These are phyloP conservation scores for Sipha maydis DNA, from an alignment of 2,888 invertebrate genomes.

Conservation along the genomic window DNA sequence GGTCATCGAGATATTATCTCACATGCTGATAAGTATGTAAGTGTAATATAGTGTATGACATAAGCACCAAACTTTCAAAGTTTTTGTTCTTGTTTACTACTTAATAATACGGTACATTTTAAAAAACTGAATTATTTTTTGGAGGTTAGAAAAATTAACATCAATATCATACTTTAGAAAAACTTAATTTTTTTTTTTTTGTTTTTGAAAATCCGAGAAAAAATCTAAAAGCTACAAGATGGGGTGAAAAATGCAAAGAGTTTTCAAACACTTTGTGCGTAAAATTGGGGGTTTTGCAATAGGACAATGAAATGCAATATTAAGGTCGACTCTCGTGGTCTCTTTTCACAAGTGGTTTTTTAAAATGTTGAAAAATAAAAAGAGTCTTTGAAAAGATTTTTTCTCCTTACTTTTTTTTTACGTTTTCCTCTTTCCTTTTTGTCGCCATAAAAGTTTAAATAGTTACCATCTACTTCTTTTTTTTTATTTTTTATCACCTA, in stretches of 20 bases:
- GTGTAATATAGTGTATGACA: not conserved
- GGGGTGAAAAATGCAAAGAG: conserved; percentile 41
- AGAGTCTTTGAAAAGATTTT: conserved; percentile 47
- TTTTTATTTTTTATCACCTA: not conserved
- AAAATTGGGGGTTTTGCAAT: conserved; percentile 43
- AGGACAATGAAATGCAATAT: conserved; percentile 57
- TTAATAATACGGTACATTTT: not conserved
- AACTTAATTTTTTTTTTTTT: conserved; percentile 7
- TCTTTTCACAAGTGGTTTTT: conserved; percentile 50
- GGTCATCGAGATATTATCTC: conserved; percentile 12
- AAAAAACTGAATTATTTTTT: not conserved
- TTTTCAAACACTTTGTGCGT: conserved; percentile 29
- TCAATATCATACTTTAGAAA: not conserved
- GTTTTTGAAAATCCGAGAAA: not conserved
- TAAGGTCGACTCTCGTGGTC: conserved; percentile 34
- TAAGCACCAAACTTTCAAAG: not conserved
- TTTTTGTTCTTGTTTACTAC: not conserved
- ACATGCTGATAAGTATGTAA: not conserved
- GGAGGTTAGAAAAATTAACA: conserved; percentile 1
- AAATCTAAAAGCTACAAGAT: conserved; percentile 5
- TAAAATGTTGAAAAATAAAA: conserved; percentile 37
- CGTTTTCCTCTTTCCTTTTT: conserved; percentile 26
- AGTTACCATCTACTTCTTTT: conserved; percentile 11
- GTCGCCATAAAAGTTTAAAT: conserved; percentile 49
- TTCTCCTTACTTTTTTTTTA: conserved; percentile 13